Conservation (phyloP, 2,888 invertebrate species). For the Hirtodrosophila cameraria region DNA sequence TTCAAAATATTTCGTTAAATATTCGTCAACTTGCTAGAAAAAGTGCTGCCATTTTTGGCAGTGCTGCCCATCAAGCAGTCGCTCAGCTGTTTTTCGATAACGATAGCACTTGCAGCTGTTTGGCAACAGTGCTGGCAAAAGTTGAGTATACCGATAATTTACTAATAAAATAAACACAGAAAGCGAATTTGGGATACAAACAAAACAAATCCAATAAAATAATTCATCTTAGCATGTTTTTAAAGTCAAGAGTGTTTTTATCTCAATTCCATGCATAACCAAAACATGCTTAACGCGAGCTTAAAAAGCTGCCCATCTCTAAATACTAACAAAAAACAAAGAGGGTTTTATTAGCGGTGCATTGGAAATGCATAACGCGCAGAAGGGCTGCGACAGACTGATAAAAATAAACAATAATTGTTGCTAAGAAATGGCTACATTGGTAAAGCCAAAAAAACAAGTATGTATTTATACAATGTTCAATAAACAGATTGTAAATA, state of each 20-base stretch:
- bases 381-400: not conserved
- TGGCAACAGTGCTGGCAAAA: constrained; percentile 29
- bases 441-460: constrained; percentile 81
- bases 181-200: no score
- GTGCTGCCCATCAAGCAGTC: constrained; percentile 33
- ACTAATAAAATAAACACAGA: not conserved
- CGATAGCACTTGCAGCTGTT: constrained; percentile 36
- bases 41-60: constrained; percentile 11
- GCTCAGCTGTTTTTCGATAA: constrained; percentile 48
- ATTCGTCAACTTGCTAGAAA: not conserved
- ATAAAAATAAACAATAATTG: not conserved
- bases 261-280: not conserved
- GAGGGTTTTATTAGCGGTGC: constrained; percentile 43
- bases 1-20: constrained; percentile 18
- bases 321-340: constrained; percentile 5
- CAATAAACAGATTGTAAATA: not conserved
- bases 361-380: constrained; percentile 34
- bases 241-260: not conserved
- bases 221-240: not conserved
- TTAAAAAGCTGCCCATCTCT: constrained; percentile 23
- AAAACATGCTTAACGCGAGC: not conserved
- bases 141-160: not conserved
- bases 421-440: constrained; percentile 80
- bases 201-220: no score
- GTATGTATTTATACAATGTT: constrained; percentile 56